Percentiles rank a stretch among this genome's conserved stretches.
Conservation (phyloP, 2,888 invertebrate species). For the Dione juno region DNA sequence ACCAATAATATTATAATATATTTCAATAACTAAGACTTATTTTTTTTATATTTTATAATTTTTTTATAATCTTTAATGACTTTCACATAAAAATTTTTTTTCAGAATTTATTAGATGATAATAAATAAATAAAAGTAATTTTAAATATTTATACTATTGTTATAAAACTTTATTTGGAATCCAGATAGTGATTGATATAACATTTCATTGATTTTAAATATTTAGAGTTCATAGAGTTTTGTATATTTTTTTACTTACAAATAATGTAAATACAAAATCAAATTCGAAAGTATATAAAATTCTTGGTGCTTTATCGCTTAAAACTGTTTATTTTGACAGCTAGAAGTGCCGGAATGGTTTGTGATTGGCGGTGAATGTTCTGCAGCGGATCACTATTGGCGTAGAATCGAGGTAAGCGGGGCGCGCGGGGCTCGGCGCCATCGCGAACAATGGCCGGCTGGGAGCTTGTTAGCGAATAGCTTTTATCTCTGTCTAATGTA, state of each 20-base stretch:
- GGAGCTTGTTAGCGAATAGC: slow-evolving; percentile 82
- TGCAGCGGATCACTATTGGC: slow-evolving; percentile 83
- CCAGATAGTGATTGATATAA: not conserved
- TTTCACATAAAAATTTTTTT: too few relatives aligned
- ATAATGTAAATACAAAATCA: slow-evolving; percentile 40
- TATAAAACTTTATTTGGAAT: not conserved
- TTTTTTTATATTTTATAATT: too few relatives aligned
- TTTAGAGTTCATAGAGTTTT: not conserved
- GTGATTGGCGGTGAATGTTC: slow-evolving; percentile 84
- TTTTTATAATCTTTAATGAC: too few relatives aligned
- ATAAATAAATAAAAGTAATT: too few relatives aligned
- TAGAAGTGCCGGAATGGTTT: slow-evolving; percentile 83
- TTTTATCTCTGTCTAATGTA: slow-evolving; percentile 84
- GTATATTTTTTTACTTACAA: not conserved
- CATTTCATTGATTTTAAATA: not conserved
- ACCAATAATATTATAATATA: too few relatives aligned
- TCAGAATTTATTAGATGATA: too few relatives aligned
- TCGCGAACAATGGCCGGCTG: slow-evolving; percentile 82
- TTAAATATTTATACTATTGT: too few relatives aligned
- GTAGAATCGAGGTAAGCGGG: slow-evolving; percentile 72
- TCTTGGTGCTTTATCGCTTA: slow-evolving; percentile 69
- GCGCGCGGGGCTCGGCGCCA: slow-evolving; percentile 77
- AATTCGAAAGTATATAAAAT: slow-evolving; percentile 48
- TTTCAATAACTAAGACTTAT: too few relatives aligned
- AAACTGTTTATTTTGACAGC: slow-evolving; percentile 80